phyloP scores from a whole-genome alignment of 1,140 invertebrate genomes.

The Camponotus vicinus region DNA sequence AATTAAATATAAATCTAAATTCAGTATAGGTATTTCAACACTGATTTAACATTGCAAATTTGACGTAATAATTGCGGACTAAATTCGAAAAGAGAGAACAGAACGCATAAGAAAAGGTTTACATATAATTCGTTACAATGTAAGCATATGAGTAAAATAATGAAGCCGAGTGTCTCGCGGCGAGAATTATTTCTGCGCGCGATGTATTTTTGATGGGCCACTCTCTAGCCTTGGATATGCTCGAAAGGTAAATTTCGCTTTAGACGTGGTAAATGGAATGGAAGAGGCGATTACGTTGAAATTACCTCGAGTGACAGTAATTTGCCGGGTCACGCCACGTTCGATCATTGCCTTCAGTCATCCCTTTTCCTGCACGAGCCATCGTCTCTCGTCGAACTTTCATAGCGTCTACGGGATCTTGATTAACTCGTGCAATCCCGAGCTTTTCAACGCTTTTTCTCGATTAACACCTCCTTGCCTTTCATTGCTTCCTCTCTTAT shows the following conservation, averaged over 20 bases:
- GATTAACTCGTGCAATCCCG: conserved; percentile 23
- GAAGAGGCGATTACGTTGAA: conserved; percentile 64
- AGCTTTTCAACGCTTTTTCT: not conserved
- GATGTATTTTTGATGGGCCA: conserved; percentile 49
- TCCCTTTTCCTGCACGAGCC: conserved; percentile 34
- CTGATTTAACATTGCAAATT: not conserved
- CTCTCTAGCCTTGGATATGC: conserved; percentile 52
- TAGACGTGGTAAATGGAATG: conserved; percentile 65
- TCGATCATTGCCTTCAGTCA: conserved; percentile 59
- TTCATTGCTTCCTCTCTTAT: not conserved
- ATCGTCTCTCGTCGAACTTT: conserved; percentile 54
- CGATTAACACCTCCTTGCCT: not conserved
- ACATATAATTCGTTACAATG: not conserved
- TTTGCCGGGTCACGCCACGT: conserved; percentile 61
- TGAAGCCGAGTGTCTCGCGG: not conserved
- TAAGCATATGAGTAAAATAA: not conserved
- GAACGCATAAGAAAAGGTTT: not conserved
- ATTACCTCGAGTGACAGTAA: conserved; percentile 65
- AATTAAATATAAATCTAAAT: not conserved
- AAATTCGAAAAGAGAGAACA: conserved; percentile 2
- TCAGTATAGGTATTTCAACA: too few species aligned
- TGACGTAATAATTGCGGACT: not conserved
- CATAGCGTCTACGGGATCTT: conserved; percentile 28
- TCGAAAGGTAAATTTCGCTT: conserved; percentile 64
- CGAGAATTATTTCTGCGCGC: conserved; percentile 41